Percentiles rank a stretch among this genome's conserved stretches.
Conservation (phyloP, 1,140 invertebrate species). For the Leucophenga varia region DNA sequence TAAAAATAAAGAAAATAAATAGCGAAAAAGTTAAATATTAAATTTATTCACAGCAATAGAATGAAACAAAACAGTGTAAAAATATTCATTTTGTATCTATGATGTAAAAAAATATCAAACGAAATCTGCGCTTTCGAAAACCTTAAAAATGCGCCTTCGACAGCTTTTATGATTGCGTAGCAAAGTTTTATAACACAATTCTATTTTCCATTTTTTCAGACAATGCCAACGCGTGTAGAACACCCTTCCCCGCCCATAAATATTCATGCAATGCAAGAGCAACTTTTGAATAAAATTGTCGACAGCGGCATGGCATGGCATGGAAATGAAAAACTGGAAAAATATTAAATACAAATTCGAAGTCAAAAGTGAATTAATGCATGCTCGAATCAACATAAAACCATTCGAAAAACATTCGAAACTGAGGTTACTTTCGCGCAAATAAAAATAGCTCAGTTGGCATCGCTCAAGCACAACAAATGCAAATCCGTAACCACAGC, state of each 20-base stretch:
- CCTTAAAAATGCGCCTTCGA: conserved; percentile 40
- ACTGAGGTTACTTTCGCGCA: no score
- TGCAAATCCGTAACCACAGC: conserved; percentile 53
- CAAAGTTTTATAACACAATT: conserved; percentile 15
- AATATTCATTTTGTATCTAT: conserved; percentile 21
- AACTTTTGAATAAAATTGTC: conserved; percentile 26
- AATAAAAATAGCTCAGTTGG: no score
- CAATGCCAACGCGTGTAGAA: conserved; percentile 17
- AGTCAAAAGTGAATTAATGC: neutral
- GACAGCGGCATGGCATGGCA: conserved; percentile 13
- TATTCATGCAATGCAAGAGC: conserved; percentile 13
- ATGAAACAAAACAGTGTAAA: no score
- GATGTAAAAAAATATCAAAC: no score
- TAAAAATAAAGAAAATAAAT: conserved; percentile 23
- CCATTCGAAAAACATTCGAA: no score
- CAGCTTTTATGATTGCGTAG: conserved; percentile 14
- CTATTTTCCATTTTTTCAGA: conserved; percentile 31
- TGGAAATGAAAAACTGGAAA: neutral
- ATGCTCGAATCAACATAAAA: conserved; percentile 49
- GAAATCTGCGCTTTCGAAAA: conserved; percentile 12
- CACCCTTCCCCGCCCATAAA: conserved; percentile 20
- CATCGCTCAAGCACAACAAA: conserved; percentile 7
- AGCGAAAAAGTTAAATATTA: no score
- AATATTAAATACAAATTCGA: no score
- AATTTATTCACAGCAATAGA: no score